Percentiles rank a stretch among this genome's conserved stretches.
Evolutionary conservation across 1,140 invertebrate species (phyloP).

Genomic region (Drosophila virilis): DNA sequence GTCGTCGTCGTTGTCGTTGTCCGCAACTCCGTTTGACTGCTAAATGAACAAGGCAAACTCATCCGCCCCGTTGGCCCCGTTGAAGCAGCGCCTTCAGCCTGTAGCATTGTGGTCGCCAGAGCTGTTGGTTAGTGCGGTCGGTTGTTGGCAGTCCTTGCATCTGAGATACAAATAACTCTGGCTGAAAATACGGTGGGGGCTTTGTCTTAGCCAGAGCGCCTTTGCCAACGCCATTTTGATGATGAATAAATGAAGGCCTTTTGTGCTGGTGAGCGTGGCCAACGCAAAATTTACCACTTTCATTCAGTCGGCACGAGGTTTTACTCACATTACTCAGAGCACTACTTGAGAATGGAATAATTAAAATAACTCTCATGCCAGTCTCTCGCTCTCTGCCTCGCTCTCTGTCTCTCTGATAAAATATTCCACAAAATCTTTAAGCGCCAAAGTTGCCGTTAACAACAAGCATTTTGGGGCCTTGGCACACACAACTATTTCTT

Average conservation of each 20-base stretch:
- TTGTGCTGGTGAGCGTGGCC: constrained; percentile 36
- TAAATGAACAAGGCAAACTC: constrained; percentile 76
- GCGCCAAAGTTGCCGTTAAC: constrained; percentile 23
- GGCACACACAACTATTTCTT: constrained; percentile 7
- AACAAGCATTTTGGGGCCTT: constrained; percentile 1
- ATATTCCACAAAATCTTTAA: constrained; percentile 42
- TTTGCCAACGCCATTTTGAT: constrained; percentile 66
- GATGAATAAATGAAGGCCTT: constrained; percentile 81
- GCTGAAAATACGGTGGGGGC: constrained; percentile 9
- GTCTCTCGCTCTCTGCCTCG: neutral
- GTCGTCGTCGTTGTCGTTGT: constrained; percentile 16
- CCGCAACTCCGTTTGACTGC: constrained; percentile 72
- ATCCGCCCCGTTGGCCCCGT: constrained; percentile 40
- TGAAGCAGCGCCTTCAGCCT: constrained; percentile 1
- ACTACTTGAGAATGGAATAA: constrained; percentile 59
- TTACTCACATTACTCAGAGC: constrained; percentile 28
- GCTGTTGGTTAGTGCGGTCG: constrained; percentile 40
- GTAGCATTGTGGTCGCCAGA: constrained; percentile 41
- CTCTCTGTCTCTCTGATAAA: neutral
- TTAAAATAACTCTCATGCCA: constrained; percentile 37
- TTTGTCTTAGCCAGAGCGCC: constrained; percentile 64
- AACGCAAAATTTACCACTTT: constrained; percentile 69
- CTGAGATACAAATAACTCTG: constrained; percentile 50
- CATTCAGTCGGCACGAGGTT: constrained; percentile 57
- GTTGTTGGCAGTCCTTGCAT: constrained; percentile 24